phyloP scores from a whole-genome alignment of 2,888 invertebrate species.

The Lepidochrysops patricia region DNA sequence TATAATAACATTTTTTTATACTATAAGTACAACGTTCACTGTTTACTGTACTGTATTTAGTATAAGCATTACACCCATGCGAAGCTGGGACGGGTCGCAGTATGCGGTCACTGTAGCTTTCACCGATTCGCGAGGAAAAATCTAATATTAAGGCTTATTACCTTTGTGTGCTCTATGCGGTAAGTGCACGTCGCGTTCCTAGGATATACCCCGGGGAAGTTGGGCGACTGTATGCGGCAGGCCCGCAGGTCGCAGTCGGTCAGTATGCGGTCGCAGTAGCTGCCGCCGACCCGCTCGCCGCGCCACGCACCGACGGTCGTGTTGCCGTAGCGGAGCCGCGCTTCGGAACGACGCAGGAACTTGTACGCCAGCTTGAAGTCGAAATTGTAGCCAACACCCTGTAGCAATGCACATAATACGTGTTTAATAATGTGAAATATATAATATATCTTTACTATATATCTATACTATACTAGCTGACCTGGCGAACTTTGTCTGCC shows the following conservation, averaged over 20 bases:
- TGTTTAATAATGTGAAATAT: too few species aligned
- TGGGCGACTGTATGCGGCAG: slow-evolving; percentile 89
- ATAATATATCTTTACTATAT: too few species aligned
- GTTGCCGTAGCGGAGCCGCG: slow-evolving; percentile 85
- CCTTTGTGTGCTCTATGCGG: slow-evolving; percentile 78
- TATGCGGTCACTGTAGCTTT: neutral
- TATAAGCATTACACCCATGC: too few species aligned
- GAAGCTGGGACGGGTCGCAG: too few species aligned
- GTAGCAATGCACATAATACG: slow-evolving; percentile 34
- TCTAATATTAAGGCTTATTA: too few species aligned
- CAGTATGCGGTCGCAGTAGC: slow-evolving; percentile 86
- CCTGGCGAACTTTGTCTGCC: too few species aligned
- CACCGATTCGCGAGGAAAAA: too few species aligned
- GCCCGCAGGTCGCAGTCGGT: slow-evolving; percentile 82
- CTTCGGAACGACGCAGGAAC: slow-evolving; percentile 84
- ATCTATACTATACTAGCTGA: too few species aligned
- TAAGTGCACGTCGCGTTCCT: slow-evolving; percentile 89
- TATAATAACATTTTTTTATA: too few species aligned
- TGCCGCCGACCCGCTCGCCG: slow-evolving; percentile 82
- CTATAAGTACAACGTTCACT: too few species aligned
- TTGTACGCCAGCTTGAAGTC: slow-evolving; percentile 90
- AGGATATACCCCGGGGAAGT: slow-evolving; percentile 93
- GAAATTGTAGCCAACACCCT: slow-evolving; percentile 86
- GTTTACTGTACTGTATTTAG: too few species aligned
- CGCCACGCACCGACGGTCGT: slow-evolving; percentile 82